Evolutionary conservation across 1,140 invertebrate genomes (phyloP).

Genomic region (Tetramorium simillimum): DNA sequence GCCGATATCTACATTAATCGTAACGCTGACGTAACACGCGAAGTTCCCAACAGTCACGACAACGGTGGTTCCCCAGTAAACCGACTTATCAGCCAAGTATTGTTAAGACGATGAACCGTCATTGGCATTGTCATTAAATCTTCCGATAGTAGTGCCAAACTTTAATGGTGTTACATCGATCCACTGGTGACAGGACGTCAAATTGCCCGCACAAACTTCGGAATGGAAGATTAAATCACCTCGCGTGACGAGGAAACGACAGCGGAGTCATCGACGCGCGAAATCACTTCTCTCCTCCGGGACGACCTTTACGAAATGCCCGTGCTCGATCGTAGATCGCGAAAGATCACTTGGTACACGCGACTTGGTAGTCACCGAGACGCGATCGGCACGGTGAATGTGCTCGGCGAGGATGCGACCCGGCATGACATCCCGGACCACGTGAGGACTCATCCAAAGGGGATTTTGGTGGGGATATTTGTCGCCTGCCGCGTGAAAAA

Average conservation of each 20-base stretch:
- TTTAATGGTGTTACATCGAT: neutral
- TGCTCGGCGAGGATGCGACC: conserved; percentile 65
- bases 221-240: neutral
- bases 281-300: neutral
- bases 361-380: conserved; percentile 69
- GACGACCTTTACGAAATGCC: neutral
- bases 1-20: conserved; percentile 45
- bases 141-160: neutral
- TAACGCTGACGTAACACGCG: conserved; percentile 57
- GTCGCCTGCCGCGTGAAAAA: conserved; percentile 79
- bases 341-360: conserved; percentile 9
- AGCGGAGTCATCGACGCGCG: neutral
- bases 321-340: neutral
- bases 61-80: neutral
- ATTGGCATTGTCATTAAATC: neutral
- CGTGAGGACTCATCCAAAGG: conserved; percentile 79
- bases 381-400: conserved; percentile 77
- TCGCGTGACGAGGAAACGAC: neutral
- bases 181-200: no score
- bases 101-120: neutral
- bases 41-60: conserved; percentile 20
- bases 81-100: neutral
- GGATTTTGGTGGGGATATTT: conserved; percentile 80
- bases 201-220: neutral
- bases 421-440: conserved; percentile 78